Evolutionary conservation across 1,140 invertebrate genomes (phyloP).

Genomic region (Drosophila miranda): DNA sequence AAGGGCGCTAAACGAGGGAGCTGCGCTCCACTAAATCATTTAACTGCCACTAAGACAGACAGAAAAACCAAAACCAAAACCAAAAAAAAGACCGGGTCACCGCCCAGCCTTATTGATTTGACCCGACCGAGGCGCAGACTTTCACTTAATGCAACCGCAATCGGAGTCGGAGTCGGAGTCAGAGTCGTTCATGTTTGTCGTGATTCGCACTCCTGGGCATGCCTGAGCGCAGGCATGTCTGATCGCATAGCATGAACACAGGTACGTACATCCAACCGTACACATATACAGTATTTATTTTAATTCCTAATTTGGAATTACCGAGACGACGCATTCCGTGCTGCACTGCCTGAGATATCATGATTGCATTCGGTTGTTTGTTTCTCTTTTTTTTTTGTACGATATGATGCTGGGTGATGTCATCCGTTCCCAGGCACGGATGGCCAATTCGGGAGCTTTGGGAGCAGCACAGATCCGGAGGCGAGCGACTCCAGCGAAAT

Average conservation of each 20-base stretch:
- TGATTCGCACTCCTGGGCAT: slow-evolving; percentile 21
- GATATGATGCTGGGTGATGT: slow-evolving; percentile 41
- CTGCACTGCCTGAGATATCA: slow-evolving; percentile 18
- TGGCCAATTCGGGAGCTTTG: slow-evolving; percentile 33
- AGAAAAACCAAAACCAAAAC: neutral
- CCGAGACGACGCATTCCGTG: slow-evolving; percentile 71
- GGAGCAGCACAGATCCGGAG: slow-evolving; percentile 49
- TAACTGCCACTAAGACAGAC: slow-evolving; percentile 30
- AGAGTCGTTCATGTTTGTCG: slow-evolving; percentile 23
- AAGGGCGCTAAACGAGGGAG: neutral
- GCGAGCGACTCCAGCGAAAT: slow-evolving; percentile 50
- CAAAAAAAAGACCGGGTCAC: slow-evolving; percentile 34
- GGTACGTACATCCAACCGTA: neutral
- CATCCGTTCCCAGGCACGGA: slow-evolving; percentile 21
- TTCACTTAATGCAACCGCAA: slow-evolving; percentile 55
- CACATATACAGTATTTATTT: slow-evolving; percentile 56
- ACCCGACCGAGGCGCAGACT: slow-evolving; percentile 48
- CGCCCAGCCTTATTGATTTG: slow-evolving; percentile 72
- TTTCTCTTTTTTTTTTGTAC: too few relatives aligned
- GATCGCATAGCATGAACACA: neutral
- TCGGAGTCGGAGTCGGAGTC: neutral
- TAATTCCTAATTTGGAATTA: slow-evolving; percentile 60
- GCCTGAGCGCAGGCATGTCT: slow-evolving; percentile 1
- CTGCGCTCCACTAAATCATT: neutral
- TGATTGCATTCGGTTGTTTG: slow-evolving; percentile 34